Evolutionary conservation across 2,797 vertebrate genomes (phyloP).

Genomic region (Phylloscopus collybita): DNA sequence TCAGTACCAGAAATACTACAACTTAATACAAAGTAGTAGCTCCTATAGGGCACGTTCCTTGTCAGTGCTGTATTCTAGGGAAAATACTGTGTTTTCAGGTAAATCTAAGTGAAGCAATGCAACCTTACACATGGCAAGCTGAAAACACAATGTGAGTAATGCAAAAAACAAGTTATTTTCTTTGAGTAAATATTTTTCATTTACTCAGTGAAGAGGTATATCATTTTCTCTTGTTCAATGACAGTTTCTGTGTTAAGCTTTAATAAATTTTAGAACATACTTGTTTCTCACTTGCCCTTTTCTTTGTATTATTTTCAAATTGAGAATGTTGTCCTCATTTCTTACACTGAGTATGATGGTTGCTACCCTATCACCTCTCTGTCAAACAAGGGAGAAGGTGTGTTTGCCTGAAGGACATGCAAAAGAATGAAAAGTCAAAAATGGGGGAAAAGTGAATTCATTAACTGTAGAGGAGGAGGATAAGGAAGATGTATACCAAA

Average conservation of each 20-base stretch:
- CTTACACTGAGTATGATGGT: neutral
- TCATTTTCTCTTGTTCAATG: neutral
- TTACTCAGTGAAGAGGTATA: neutral
- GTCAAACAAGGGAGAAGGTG: neutral
- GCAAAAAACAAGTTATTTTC: neutral
- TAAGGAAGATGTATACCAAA: neutral
- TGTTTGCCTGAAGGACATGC: neutral
- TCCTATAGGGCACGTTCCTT: neutral
- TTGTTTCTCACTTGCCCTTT: rapidly evolving
- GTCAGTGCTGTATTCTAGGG: neutral
- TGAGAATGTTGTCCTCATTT: neutral
- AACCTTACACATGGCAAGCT: neutral
- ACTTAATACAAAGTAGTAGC: neutral
- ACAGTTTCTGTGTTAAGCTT: neutral
- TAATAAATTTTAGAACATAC: neutral
- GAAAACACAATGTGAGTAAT: neutral
- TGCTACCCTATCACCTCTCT: neutral
- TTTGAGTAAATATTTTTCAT: neutral
- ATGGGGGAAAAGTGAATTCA: neutral
- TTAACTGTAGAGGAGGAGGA: neutral
- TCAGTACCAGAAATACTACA: neutral
- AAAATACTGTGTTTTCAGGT: neutral
- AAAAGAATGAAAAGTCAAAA: neutral
- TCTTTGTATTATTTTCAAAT: neutral
- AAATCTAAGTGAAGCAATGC: neutral